Conservation (phyloP, 2,113 vertebrate species). For the Telmatochromis brichardi region DNA sequence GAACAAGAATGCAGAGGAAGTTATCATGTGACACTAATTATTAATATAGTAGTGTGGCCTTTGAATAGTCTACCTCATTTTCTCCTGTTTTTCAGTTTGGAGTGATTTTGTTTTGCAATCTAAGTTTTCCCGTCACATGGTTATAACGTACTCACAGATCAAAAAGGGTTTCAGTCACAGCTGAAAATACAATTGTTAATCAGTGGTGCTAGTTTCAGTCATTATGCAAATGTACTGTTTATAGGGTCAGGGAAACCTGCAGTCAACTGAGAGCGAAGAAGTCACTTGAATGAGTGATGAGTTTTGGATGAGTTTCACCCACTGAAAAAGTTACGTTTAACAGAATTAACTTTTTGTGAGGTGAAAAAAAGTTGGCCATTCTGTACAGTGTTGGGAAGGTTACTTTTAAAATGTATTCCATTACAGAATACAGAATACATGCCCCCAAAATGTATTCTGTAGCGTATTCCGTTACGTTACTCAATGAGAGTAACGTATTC, state of each 20-base stretch:
- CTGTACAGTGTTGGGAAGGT: too few relatives aligned
- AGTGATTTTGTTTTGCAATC: neutral
- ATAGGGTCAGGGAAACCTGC: neutral
- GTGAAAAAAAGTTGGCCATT: neutral
- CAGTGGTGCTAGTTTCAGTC: neutral
- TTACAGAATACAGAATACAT: too few relatives aligned
- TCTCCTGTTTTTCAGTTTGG: neutral
- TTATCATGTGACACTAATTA: neutral
- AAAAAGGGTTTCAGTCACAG: neutral
- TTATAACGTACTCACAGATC: neutral
- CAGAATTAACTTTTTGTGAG: neutral
- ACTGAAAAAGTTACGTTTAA: neutral
- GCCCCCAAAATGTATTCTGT: too few relatives aligned
- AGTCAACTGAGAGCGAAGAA: neutral
- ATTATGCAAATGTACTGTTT: neutral
- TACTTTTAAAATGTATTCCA: too few relatives aligned
- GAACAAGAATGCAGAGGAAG: neutral
- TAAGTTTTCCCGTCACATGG: neutral
- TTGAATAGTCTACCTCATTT: neutral
- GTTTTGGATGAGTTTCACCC: neutral
- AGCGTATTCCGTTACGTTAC: too few relatives aligned
- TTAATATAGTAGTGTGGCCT: neutral
- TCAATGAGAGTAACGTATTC: too few relatives aligned
- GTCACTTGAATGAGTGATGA: neutral
- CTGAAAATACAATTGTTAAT: neutral